Evolutionary conservation across 1,140 invertebrate genomes (phyloP), one percentile per base, ranked within the genome.

Genomic region (Polypedilum pembai): DNA sequence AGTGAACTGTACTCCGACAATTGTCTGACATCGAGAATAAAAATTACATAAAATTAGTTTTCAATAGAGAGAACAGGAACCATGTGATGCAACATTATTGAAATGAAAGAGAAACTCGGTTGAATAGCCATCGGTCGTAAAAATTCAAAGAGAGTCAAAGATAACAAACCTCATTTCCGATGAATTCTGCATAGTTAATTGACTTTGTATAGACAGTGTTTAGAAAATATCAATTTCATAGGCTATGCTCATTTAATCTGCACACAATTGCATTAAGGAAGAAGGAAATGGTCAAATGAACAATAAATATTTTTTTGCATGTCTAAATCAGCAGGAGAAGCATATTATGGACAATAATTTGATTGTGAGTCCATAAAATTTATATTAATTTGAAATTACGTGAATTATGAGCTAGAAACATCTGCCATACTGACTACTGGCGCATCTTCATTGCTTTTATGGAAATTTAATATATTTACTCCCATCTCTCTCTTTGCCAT

Each of bases 161-260:
- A 56, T 33, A 33, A 33, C 24, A 56, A 56, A n/a, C 17, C 65
- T 18, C 17, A 69, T 69, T 69, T 69, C 65, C 65, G 65, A 69
- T 20, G 65, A 69, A 69, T 69, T 69, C 18, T 21, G 65, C 65
- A 69, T 69, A 69, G 65, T 69, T 69, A 20, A 69, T 20, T 18
- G 17, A 69, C 17, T 69, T 69, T 69, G 17, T 69, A 69, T 20
- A 7, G 20, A 20, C n/a, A 18, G 3, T 69, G 18, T 69, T 69
- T 69, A 18, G 45, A 69, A 69, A 69, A 69, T 69, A 69, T 69
- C 65, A 69, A 69, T 69, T 69, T 69, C 65, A 69, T 69, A 69
- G 65, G 17, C 45, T 56, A 69, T 69, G 65, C 45, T 33, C 24
- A 56, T 56, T 56, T 56, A 56, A 56, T 33, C 65, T 18, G 20